Evolutionary conservation across 2,113 vertebrate genomes (phyloP).

Genomic region (Lycocorax pyrrhopterus): DNA sequence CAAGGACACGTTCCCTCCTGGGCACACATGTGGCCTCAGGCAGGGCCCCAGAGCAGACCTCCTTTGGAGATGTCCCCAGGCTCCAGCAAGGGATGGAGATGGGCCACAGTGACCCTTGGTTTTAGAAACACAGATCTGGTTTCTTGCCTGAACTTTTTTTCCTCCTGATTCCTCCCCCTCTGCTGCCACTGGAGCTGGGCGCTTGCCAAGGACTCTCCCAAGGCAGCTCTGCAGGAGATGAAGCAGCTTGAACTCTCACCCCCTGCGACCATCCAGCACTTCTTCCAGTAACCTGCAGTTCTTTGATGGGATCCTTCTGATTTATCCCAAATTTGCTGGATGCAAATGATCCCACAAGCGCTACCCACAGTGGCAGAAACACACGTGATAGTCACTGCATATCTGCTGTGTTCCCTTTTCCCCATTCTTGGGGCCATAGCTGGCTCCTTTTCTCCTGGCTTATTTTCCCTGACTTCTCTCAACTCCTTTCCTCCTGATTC

Average conservation of each 20-base stretch:
- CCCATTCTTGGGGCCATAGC: background rate
- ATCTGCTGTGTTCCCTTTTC: background rate
- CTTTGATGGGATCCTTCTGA: background rate
- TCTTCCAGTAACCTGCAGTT: background rate
- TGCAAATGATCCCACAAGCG: accelerated
- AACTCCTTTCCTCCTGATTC: background rate
- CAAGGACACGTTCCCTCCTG: accelerated
- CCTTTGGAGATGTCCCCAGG: background rate
- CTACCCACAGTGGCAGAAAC: no score
- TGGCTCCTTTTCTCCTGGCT: background rate
- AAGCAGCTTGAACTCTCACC: background rate
- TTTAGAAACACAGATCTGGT: background rate
- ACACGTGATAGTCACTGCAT: accelerated
- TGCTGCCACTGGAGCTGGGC: background rate
- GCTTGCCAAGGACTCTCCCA: background rate
- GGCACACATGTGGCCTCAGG: background rate
- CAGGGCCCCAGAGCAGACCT: background rate
- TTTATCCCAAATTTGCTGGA: background rate
- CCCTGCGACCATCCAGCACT: background rate
- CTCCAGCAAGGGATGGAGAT: background rate
- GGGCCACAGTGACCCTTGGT: background rate
- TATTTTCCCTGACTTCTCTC: background rate
- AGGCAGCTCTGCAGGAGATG: background rate
- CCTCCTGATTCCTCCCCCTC: background rate
- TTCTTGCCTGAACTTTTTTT: background rate